Conservation (phyloP, 1,140 invertebrate genomes). For the Drosophila orosa region DNA sequence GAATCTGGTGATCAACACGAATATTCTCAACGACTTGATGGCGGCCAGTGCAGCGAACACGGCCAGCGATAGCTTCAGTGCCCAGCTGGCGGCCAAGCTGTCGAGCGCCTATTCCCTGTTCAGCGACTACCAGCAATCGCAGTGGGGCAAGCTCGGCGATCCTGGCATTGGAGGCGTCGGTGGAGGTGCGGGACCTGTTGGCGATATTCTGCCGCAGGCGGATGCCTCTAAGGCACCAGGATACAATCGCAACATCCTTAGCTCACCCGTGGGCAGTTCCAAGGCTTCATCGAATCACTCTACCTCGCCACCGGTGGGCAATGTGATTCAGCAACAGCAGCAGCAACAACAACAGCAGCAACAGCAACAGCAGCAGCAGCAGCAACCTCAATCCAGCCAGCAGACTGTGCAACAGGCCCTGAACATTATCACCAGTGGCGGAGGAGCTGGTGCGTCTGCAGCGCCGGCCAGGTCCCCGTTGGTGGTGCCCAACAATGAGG, state of each 20-base stretch:
- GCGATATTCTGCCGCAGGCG: conserved; percentile 86
- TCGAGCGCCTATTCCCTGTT: conserved; percentile 91
- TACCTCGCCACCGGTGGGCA: conserved; percentile 84
- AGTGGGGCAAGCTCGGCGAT: conserved; percentile 85
- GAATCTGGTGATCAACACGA: conserved; percentile 73
- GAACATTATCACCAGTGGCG: conserved; percentile 69
- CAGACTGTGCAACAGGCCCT: conserved; percentile 68
- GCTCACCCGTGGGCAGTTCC: conserved; percentile 88
- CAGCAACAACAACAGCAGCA: conserved; percentile 50
- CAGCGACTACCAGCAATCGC: conserved; percentile 88
- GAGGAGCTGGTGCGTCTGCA: conserved; percentile 43
- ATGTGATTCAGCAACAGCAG: conserved; percentile 58
- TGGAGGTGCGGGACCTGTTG: conserved; percentile 84
- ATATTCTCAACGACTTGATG: conserved; percentile 58
- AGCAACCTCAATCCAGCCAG: conserved; percentile 31
- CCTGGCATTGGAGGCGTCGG: conserved; percentile 51
- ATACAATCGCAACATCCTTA: conserved; percentile 89
- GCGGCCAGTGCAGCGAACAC: conserved; percentile 28
- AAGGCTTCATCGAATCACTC: conserved; percentile 86
- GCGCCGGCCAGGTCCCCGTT: conserved; percentile 63
- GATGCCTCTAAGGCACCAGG: conserved; percentile 93
- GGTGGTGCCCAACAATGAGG: conserved; percentile 46
- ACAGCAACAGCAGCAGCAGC: conserved; percentile 17
- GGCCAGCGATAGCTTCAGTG: conserved; percentile 58
- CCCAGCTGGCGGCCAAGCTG: conserved; percentile 71